Evolutionary conservation across 2,888 invertebrate species (phyloP).

Genomic region (Cryptocephalus primarius): DNA sequence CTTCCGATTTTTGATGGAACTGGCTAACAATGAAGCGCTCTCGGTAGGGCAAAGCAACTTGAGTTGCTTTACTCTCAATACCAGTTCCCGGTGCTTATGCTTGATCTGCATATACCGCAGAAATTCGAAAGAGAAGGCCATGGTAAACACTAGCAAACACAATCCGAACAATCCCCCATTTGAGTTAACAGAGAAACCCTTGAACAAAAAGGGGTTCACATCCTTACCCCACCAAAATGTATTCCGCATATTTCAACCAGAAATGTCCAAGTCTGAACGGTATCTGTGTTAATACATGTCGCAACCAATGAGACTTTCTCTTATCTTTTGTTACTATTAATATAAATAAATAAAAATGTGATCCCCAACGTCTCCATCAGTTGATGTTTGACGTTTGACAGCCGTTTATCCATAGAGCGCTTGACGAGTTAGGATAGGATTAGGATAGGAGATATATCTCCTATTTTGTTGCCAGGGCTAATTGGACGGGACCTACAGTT

Average conservation of each 20-base stretch:
- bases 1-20: constrained; percentile 18
- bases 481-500: too few relatives aligned
- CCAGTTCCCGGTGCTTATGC: constrained; percentile 33
- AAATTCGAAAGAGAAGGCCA: constrained; percentile 53
- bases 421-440: too few relatives aligned
- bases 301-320: too few relatives aligned
- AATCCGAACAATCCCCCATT: constrained; percentile 45
- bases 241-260: background rate
- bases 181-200: constrained; percentile 46
- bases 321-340: too few relatives aligned
- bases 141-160: constrained; percentile 46
- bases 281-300: too few relatives aligned
- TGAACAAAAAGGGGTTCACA: constrained; percentile 52
- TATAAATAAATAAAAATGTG: too few relatives aligned
- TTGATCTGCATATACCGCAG: constrained; percentile 40
- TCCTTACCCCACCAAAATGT: constrained; percentile 37
- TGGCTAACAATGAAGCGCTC: constrained; percentile 35
- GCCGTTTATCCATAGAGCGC: too few relatives aligned
- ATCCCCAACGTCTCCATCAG: too few relatives aligned
- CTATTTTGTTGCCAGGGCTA: too few relatives aligned
- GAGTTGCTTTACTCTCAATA: constrained; percentile 29
- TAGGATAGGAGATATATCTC: too few relatives aligned
- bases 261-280: too few relatives aligned
- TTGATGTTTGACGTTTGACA: too few relatives aligned
- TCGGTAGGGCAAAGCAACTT: constrained; percentile 34